Evolutionary conservation across 2,797 vertebrate genomes (phyloP), one percentile per base, ranked within the genome.

Genomic region (Sternarchorhynchus goeldii): DNA sequence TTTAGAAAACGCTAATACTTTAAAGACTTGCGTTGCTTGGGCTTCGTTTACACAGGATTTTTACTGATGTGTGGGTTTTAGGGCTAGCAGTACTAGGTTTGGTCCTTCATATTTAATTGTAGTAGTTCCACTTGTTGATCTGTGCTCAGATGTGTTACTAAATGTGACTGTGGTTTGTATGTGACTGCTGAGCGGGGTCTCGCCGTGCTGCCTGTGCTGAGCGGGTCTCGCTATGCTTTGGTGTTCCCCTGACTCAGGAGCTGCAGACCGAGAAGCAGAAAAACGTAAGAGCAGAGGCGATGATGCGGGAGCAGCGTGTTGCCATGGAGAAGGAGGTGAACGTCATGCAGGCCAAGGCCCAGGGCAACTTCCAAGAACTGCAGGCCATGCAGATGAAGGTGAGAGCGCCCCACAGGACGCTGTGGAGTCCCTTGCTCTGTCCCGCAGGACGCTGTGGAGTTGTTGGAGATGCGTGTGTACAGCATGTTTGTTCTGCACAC

Each of bases 381-480:
- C 96, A 97, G 84, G 90, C 93, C 88, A 95, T 97, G 93, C 96
- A 98, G 88, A 94, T 97, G 0, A 98, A 98, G 93, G 97, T 97
- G 89, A 88, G 59, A 74, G 73, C 32, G 21, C 69, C n/a, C 21
- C 34, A 29, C 53, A 71, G 8, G n/a, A 10, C 6, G 16, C 6
- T 31, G 18, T 66, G 17, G 50, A 18, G 31, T 31, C 39, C 20
- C 20, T 25, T 25, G 25, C 25, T 25, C 25, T 25, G 25, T 25
- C 36, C 36, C 7, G 36, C 36, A 39, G 36, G 36, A 39, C 36
- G 36, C 36, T 39, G 36, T 41, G 39, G 45, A 50, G 12, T 12
- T 2, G 45, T 10, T 50, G 45, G 25, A 25, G 25, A 25, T 25
- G 25, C 1, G 25, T 25, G 25, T 25, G 25, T 25, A 25, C 25